Conservation (phyloP, 2,797 vertebrate genomes). For the Sebastes trivittatus region DNA sequence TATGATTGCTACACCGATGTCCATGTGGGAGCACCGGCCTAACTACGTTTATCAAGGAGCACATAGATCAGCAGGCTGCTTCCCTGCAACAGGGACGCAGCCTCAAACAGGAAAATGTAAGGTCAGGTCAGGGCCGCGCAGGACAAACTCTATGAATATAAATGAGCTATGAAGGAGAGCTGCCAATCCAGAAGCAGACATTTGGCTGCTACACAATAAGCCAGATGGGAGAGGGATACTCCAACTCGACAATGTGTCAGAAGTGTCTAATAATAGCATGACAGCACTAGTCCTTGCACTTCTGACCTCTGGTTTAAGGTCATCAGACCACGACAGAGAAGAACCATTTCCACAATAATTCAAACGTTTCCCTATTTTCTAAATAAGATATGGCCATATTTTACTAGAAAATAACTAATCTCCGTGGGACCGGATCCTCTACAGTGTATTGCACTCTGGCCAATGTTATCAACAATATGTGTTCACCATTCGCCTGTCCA, state of each 20-base stretch:
- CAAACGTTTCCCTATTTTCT: not conserved
- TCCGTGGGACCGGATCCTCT: not conserved
- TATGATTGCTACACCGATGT: conserved; percentile 7
- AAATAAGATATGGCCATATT: not conserved
- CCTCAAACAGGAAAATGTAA: conserved; percentile 41
- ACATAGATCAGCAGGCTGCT: conserved; percentile 23
- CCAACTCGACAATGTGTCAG: not conserved
- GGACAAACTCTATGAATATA: conserved; percentile 56
- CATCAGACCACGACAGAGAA: not conserved
- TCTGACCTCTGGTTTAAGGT: conserved; percentile 3
- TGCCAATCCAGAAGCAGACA: conserved; percentile 45
- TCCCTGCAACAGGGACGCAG: conserved; percentile 28
- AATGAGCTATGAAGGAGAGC: conserved; percentile 48
- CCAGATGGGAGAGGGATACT: conserved; percentile 10
- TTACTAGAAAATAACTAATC: not conserved
- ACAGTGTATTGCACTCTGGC: not conserved
- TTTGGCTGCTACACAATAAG: conserved; percentile 6
- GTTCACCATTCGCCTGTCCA: not conserved
- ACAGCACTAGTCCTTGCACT: not conserved
- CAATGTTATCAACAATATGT: not conserved
- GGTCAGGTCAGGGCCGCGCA: conserved; percentile 40
- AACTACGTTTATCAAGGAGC: conserved; percentile 31
- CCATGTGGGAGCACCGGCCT: conserved; percentile 2
- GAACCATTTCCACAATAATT: not conserved
- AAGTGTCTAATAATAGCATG: conserved; percentile 18